Percentiles rank a stretch among this genome's conserved stretches.
Conservation (phyloP, 2,888 invertebrate species). For the Acanthosepion lycidas region DNA sequence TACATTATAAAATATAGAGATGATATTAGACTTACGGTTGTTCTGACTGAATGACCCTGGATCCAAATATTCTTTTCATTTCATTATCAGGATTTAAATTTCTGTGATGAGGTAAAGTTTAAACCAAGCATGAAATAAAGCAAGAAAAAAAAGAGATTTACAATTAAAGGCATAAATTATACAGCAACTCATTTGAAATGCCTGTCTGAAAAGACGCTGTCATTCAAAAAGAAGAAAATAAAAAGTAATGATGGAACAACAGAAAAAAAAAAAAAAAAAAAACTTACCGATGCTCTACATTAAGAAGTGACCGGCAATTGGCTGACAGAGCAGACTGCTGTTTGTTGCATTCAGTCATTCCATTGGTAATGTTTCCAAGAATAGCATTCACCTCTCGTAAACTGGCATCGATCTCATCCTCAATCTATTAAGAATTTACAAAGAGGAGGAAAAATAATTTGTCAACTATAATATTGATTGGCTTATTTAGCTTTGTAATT, state of each 20-base stretch:
- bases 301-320: conserved; percentile 77
- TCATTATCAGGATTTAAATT: conserved; percentile 87
- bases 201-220: not conserved
- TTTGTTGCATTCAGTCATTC: conserved; percentile 46
- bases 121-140: not conserved
- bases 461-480: too few relatives aligned
- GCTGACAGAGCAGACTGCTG: conserved; percentile 50
- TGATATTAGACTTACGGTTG: conserved; percentile 72
- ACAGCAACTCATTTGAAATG: not conserved
- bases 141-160: not conserved
- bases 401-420: conserved; percentile 82
- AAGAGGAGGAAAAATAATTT: too few relatives aligned
- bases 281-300: conserved; percentile 74
- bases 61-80: conserved; percentile 86
- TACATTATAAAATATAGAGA: not conserved
- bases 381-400: conserved; percentile 82
- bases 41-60: conserved; percentile 84
- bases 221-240: too few relatives aligned
- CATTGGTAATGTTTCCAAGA: conserved; percentile 77
- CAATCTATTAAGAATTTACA: conserved; percentile 63
- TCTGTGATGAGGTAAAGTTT: conserved; percentile 72
- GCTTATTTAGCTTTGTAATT: too few relatives aligned
- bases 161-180: not conserved
- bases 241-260: too few relatives aligned
- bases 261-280: too few relatives aligned